These are phyloP conservation scores for Bellardia bayeri DNA, from an alignment of 2,888 invertebrate species.

Conservation along the genomic window DNA sequence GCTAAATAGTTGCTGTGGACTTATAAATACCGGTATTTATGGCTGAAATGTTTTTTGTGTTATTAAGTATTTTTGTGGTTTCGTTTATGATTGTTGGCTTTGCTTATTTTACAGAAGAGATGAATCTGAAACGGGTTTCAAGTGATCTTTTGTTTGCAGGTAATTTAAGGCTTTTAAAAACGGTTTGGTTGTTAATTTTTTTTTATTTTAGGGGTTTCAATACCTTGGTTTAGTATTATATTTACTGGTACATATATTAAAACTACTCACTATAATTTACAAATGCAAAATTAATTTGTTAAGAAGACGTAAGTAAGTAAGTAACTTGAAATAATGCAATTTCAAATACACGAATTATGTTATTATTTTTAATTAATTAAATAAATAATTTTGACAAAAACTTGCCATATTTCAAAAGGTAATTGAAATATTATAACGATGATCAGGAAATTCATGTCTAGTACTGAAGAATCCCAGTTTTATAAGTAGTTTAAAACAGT, in stretches of 20 bases:
- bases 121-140: background rate
- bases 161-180: background rate
- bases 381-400: background rate
- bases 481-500: too few relatives aligned
- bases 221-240: background rate
- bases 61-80: background rate
- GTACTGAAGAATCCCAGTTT: too few relatives aligned
- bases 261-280: background rate
- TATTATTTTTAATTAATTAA: background rate
- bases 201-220: background rate
- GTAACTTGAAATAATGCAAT: background rate
- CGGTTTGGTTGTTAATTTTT: background rate
- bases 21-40: constrained; percentile 1
- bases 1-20: background rate
- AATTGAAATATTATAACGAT: too few relatives aligned
- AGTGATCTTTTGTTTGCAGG: background rate
- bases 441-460: too few relatives aligned
- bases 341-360: background rate
- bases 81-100: background rate
- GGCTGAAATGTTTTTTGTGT: background rate
- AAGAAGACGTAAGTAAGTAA: background rate
- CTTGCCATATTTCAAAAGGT: too few relatives aligned
- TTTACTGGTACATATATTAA: too few relatives aligned
- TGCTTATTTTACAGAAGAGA: background rate
- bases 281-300: background rate